phyloP scores from a whole-genome alignment of 2,888 invertebrate species.

The Drosophila hamatofila region DNA sequence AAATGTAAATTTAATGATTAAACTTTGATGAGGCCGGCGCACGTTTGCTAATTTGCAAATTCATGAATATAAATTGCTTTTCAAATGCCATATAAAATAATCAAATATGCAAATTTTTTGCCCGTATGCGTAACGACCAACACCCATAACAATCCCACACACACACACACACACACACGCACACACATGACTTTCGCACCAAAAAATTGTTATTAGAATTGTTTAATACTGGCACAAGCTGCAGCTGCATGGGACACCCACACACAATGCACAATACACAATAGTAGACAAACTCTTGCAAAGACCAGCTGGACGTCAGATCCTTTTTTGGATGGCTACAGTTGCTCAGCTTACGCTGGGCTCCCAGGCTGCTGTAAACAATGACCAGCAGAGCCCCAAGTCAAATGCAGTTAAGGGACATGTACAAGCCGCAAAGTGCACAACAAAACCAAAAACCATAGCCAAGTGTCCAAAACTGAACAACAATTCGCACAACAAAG shows the following conservation, averaged over 20 bases:
- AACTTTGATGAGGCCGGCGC: constrained; percentile 47
- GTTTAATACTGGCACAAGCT: constrained; percentile 34
- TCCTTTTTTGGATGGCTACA: constrained; percentile 23
- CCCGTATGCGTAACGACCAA: constrained; percentile 21
- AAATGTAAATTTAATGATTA: constrained; percentile 32
- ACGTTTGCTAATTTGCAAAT: constrained; percentile 65
- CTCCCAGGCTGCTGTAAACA: constrained; percentile 33
- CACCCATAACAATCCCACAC: constrained; percentile 4
- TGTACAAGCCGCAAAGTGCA: constrained; percentile 46
- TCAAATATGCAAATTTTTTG: constrained; percentile 73
- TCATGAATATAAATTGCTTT: constrained; percentile 78
- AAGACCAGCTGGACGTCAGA: constrained; percentile 18
- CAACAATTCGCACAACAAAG: constrained; percentile 21
- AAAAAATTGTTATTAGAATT: constrained; percentile 60
- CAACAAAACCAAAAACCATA: constrained; percentile 32
- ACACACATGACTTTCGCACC: constrained; percentile 38
- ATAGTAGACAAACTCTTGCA: not conserved
- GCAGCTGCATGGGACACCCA: constrained; percentile 16
- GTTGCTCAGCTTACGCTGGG: constrained; percentile 15
- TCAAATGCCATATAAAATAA: constrained; percentile 73
- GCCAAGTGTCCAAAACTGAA: constrained; percentile 44
- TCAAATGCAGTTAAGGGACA: constrained; percentile 59
- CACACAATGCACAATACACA: not conserved
- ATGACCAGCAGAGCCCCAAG: constrained; percentile 45
- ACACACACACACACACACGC: constrained; percentile 11